Percentiles rank a stretch among this genome's conserved stretches.
Conservation (phyloP, 1,140 invertebrate species). For the Drosophila biarmipes region DNA sequence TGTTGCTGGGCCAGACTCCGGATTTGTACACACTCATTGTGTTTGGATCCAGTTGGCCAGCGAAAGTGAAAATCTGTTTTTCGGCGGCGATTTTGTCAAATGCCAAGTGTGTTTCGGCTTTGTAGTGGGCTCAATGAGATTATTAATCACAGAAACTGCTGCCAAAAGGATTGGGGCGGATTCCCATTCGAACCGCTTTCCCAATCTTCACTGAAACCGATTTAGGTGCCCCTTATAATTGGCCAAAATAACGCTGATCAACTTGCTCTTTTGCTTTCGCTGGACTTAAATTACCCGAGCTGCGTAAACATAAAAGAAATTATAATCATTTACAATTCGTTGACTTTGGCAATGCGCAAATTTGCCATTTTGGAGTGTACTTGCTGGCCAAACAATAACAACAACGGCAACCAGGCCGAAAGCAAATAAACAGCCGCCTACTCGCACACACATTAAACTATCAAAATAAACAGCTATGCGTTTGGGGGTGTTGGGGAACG, state of each 20-base stretch:
- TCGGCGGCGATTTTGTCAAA: constrained; percentile 47
- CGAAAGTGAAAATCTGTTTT: constrained; percentile 63
- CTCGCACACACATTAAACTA: constrained; percentile 61
- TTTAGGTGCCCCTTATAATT: not conserved
- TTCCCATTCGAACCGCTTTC: not conserved
- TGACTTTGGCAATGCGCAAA: constrained; percentile 74
- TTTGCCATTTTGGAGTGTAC: constrained; percentile 64
- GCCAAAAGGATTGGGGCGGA: constrained; percentile 1
- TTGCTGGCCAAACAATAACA: constrained; percentile 44
- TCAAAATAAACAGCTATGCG: constrained; percentile 73
- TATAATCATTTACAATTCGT: constrained; percentile 81
- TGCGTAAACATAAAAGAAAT: constrained; percentile 52
- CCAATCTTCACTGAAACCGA: not conserved
- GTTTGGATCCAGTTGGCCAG: constrained; percentile 40
- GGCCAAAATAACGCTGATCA: not conserved
- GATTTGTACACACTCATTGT: not conserved
- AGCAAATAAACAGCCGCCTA: constrained; percentile 57
- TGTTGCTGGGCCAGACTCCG: constrained; percentile 1
- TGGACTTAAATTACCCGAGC: constrained; percentile 51
- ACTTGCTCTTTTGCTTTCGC: constrained; percentile 11
- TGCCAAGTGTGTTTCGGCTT: constrained; percentile 25
- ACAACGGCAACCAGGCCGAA: constrained; percentile 39
- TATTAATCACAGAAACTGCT: constrained; percentile 54
- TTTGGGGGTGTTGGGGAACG: not conserved
- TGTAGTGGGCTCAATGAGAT: constrained; percentile 18